A percentile compares a stretch with the other conserved stretches of the same genome.
These are phyloP conservation scores for Malacoctenus gilli DNA, from an alignment of 2,797 vertebrate species.

Conservation along the genomic window DNA sequence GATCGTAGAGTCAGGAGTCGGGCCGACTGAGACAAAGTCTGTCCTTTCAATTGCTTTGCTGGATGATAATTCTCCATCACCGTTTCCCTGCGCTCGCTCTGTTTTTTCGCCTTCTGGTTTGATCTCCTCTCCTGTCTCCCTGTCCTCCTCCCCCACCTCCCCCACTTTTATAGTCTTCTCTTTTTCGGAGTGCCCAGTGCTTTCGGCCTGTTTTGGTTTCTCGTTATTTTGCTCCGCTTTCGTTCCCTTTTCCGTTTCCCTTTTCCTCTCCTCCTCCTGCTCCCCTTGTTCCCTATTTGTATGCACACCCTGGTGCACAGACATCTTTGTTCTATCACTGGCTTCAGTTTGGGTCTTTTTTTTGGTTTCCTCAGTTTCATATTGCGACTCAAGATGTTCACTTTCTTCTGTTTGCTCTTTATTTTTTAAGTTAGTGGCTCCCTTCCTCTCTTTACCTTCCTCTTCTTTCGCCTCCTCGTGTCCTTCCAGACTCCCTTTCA, in stretches of 20 bases:
- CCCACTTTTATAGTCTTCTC: constrained; percentile 50
- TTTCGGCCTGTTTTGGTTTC: constrained; percentile 60
- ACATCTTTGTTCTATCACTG: constrained; percentile 61
- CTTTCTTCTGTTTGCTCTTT: constrained; percentile 38
- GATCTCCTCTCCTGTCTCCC: constrained; percentile 36
- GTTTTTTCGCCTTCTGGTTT: constrained; percentile 51
- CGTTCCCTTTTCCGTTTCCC: constrained; percentile 57
- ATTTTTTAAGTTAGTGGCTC: constrained; percentile 30
- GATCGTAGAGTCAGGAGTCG: constrained; percentile 34
- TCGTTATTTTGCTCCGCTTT: constrained; percentile 58
- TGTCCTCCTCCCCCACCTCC: constrained; percentile 25
- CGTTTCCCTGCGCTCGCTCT: constrained; percentile 58
- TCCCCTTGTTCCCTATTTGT: constrained; percentile 51
- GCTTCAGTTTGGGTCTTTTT: constrained; percentile 39
- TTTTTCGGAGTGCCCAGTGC: constrained; percentile 35
- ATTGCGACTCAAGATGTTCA: constrained; percentile 34
- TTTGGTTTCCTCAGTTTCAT: constrained; percentile 49
- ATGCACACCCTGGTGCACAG: constrained; percentile 37
- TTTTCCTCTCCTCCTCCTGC: constrained; percentile 41
- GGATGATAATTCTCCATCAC: constrained; percentile 52
- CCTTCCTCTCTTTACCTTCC: constrained; percentile 25
- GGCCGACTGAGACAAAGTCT: constrained; percentile 60
- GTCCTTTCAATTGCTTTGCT: constrained; percentile 46
- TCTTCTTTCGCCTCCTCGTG: constrained; percentile 26
- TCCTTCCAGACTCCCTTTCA: constrained; percentile 10